A percentile compares a stretch with the other conserved stretches of the same genome.
phyloP scores from a whole-genome alignment of 2,888 invertebrate genomes.

The Lasius platythorax region DNA sequence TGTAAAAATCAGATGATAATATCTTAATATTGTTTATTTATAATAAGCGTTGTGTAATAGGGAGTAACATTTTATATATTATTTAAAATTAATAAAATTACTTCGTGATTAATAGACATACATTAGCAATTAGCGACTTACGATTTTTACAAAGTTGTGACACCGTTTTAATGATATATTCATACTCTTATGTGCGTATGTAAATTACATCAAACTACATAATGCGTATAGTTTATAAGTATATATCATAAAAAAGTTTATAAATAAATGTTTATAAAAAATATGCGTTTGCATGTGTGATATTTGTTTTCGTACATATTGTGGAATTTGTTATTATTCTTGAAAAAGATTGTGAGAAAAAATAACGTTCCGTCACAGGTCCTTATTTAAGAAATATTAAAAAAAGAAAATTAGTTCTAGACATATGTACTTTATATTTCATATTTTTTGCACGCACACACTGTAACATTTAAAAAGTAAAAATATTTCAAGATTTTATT shows the following conservation, averaged over 20 bases:
- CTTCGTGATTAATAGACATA: neutral
- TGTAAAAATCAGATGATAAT: neutral
- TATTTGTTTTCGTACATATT: neutral
- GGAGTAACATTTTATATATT: neutral
- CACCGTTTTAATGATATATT: conserved; percentile 3
- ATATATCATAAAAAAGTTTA: conserved; percentile 54
- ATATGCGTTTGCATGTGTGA: neutral
- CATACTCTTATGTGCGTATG: conserved; percentile 6
- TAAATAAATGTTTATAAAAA: conserved; percentile 67
- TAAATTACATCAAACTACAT: conserved; percentile 9
- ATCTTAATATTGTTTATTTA: conserved; percentile 24
- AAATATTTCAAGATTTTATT: neutral
- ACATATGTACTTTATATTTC: neutral
- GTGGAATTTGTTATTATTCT: neutral
- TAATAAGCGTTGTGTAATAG: neutral
- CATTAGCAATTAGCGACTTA: conserved; percentile 6
- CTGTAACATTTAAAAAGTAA: neutral
- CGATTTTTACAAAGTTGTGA: conserved; percentile 4
- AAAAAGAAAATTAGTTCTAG: neutral
- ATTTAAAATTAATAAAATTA: conserved; percentile 21
- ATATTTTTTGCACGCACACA: neutral
- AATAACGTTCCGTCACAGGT: neutral
- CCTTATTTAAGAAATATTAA: neutral
- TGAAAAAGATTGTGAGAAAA: neutral
- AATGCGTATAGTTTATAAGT: conserved; percentile 21